Base-by-base conservation (phyloP, 2,113 vertebrate genomes). In the Rissa tridactyla region DNA sequence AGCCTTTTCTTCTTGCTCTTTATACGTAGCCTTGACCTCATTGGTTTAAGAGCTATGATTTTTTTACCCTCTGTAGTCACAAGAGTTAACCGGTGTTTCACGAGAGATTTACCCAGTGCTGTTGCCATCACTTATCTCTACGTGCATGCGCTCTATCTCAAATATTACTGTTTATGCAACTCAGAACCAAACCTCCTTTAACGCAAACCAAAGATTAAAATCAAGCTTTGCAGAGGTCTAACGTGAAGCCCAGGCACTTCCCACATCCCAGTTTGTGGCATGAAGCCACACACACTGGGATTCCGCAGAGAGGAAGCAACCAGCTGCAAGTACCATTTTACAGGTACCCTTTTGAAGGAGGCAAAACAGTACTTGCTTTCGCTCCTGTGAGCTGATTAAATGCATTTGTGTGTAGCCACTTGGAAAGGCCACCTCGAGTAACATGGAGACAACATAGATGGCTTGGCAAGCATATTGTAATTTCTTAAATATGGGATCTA, bases 31-130 rank as follows among this genome's bases (percentile, higher is more conserved):
- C n/a, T 38, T 55, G 17, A 22, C 76, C 58, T 68, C 38, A 60
- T 5, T 2, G 2, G 9, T 55, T 71, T 71, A 85, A 49, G 14
- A 71, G n/a, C 26, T 49, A 29, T 21, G 17, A 4, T 30, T 26
- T 54, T 85, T 71, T n/a, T 30, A 61, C 9, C 27, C 23, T 38
- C 38, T 77, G 13, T 19, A 38, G 38, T 40, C 69, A 40, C 14
- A 54, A 26, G 12, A 54, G 14, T 6, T 46, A 69, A n/a, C 12
- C 0, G 0, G 13, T 36, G 46, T 36, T 76, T 70, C 29, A 47
- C 2, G 6, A 38, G 38, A 32, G 19, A 55, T 40, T 58, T 32
- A 52, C 26, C 13, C 36, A 5, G 9, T 38, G 30, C 5, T 65
- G 49, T 18, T 69, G 55, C 38, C 12, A 22, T 36, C 47, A 22